These are phyloP conservation scores for Perizoma flavofasciatum DNA, from an alignment of 2,888 invertebrate species.

Conservation along the genomic window DNA sequence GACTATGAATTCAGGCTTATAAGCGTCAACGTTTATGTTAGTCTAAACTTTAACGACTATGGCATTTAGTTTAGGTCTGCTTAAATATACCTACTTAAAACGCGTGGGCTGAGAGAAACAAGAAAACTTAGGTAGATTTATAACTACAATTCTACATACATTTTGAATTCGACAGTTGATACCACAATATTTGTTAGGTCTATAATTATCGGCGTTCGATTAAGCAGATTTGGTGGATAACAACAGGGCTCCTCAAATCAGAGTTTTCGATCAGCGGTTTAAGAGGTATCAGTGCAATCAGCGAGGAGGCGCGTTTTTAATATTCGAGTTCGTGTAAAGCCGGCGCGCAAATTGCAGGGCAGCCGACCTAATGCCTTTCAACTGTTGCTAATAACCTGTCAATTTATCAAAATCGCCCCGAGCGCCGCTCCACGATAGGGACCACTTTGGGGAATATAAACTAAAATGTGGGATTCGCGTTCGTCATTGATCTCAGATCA, in stretches of 20 bases:
- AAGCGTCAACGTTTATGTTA: slow-evolving; percentile 26
- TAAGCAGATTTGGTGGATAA: slow-evolving; percentile 32
- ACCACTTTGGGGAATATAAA: slow-evolving; percentile 58
- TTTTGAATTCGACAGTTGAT: slow-evolving; percentile 12
- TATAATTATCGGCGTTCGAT: slow-evolving; percentile 34
- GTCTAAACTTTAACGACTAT: slow-evolving; percentile 19
- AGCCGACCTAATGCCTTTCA: slow-evolving; percentile 82
- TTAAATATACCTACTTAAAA: slow-evolving; percentile 16
- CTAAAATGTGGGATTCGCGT: slow-evolving; percentile 45
- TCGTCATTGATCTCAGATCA: slow-evolving; percentile 42
- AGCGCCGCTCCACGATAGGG: slow-evolving; percentile 58
- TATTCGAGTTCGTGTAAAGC: slow-evolving; percentile 74
- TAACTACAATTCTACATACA: not conserved
- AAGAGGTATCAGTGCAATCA: slow-evolving; percentile 71
- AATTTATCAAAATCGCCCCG: slow-evolving; percentile 79
- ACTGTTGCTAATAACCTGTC: slow-evolving; percentile 84
- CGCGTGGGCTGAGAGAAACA: slow-evolving; percentile 12
- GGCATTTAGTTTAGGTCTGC: slow-evolving; percentile 10
- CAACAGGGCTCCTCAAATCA: slow-evolving; percentile 33
- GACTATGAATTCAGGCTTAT: too few relatives aligned
- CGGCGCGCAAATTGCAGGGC: slow-evolving; percentile 80
- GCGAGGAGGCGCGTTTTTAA: slow-evolving; percentile 68
- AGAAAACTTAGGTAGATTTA: slow-evolving; percentile 14
- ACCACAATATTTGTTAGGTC: slow-evolving; percentile 27
- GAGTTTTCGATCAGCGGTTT: slow-evolving; percentile 49